These are phyloP conservation scores for Hylomyscus alleni DNA, from an alignment of 2,797 vertebrate species.

Conservation along the genomic window DNA sequence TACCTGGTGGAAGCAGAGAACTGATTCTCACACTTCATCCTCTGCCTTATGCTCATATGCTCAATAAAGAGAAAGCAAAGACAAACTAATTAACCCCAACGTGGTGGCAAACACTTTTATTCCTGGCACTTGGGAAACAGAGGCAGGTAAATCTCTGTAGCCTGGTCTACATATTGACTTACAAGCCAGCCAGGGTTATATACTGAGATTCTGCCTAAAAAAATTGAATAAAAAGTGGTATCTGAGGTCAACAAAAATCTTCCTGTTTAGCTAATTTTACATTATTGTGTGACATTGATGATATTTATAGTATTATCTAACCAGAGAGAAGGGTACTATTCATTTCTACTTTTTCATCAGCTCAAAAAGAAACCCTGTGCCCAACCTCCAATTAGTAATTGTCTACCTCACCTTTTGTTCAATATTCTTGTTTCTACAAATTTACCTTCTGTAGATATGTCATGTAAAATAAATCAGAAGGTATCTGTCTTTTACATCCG, in stretches of 20 bases:
- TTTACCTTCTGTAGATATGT: not conserved
- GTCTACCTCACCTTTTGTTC: not conserved
- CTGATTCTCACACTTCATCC: not conserved
- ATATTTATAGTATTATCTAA: not conserved
- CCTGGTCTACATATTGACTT: not conserved
- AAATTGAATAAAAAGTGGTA: not conserved
- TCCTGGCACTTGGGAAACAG: not conserved
- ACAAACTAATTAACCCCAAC: not conserved
- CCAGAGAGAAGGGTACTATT: not conserved
- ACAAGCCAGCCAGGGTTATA: not conserved
- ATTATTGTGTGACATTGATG: not conserved
- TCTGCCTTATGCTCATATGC: not conserved
- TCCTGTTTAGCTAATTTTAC: slow-evolving; percentile 36
- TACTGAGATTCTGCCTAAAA: not conserved
- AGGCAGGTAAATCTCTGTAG: too few relatives aligned
- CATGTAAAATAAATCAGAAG: not conserved
- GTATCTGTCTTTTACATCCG: not conserved
- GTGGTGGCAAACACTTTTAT: not conserved
- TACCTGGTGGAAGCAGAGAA: not conserved
- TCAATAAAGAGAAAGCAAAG: not conserved
- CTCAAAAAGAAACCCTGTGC: not conserved
- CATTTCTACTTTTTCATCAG: not conserved
- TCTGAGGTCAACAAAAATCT: slow-evolving; percentile 1
- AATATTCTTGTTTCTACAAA: not conserved
- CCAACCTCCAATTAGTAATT: not conserved